phyloP scores from a whole-genome alignment of 2,888 invertebrate species.

The Cantharis nigra region DNA sequence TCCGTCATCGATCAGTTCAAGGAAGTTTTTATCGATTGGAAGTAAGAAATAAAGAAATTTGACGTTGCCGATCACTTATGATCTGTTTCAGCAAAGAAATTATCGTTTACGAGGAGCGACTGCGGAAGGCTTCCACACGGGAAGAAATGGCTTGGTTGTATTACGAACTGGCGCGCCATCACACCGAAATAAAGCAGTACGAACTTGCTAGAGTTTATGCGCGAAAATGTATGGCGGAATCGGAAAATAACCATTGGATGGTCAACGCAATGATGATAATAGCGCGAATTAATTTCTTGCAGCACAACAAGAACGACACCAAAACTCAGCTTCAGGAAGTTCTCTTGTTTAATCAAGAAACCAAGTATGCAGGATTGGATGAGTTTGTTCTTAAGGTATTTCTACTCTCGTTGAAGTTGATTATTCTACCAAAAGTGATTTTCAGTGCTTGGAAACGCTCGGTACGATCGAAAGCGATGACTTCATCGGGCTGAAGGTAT shows the following conservation, averaged over 20 bases:
- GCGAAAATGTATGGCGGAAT: conserved; percentile 50
- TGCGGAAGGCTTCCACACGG: conserved; percentile 43
- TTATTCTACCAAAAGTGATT: neutral
- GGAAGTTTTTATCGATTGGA: conserved; percentile 46
- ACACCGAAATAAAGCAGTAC: conserved; percentile 51
- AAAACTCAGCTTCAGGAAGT: conserved; percentile 48
- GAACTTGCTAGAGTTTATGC: conserved; percentile 55
- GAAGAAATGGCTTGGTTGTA: conserved; percentile 57
- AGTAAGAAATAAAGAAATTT: conserved; percentile 31
- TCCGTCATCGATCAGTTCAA: conserved; percentile 49
- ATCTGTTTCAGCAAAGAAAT: conserved; percentile 43
- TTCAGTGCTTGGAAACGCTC: conserved; percentile 48
- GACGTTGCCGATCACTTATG: neutral
- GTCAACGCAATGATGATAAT: conserved; percentile 55
- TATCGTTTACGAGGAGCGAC: conserved; percentile 42
- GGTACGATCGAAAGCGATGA: conserved; percentile 54
- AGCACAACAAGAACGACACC: conserved; percentile 58
- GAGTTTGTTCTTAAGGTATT: neutral
- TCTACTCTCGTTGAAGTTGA: too few relatives aligned
- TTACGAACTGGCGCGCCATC: conserved; percentile 56
- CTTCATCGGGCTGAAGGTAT: conserved; percentile 46
- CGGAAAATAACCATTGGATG: conserved; percentile 52
- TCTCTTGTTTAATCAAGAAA: conserved; percentile 41
- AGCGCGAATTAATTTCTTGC: conserved; percentile 54
- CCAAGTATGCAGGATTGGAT: neutral